Percentiles rank a stretch among this genome's conserved stretches.
These are phyloP conservation scores for Gila robusta DNA, from an alignment of 2,797 vertebrate genomes.

Conservation along the genomic window DNA sequence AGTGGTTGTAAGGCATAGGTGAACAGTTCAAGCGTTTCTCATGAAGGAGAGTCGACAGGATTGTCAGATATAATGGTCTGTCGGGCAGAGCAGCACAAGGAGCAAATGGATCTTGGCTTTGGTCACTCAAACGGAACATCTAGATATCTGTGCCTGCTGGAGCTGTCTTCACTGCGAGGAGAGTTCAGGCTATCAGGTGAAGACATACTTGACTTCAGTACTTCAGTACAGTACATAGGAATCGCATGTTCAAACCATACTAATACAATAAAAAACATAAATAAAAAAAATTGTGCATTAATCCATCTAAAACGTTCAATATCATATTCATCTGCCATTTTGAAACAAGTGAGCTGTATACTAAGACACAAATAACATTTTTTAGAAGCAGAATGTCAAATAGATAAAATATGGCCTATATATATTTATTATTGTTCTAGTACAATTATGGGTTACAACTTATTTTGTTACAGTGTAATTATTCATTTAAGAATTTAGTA, in stretches of 20 bases:
- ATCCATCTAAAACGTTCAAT: not conserved
- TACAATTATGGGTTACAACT: not conserved
- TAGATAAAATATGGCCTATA: not conserved
- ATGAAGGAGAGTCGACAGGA: not conserved
- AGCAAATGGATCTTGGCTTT: slow-evolving; percentile 14
- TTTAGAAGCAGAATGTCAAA: not conserved
- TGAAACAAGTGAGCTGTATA: not conserved
- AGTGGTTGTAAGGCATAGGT: not conserved
- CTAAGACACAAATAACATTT: not conserved
- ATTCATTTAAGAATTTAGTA: not conserved
- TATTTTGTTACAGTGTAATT: not conserved
- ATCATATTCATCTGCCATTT: not conserved
- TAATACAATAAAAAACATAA: not conserved
- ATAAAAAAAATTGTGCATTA: not conserved
- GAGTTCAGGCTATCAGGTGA: not conserved
- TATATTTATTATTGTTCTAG: not conserved
- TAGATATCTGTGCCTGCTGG: slow-evolving; percentile 43
- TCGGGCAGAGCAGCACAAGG: not conserved
- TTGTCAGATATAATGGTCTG: not conserved
- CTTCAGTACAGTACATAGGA: not conserved
- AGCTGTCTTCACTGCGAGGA: slow-evolving; percentile 46
- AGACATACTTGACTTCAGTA: not conserved
- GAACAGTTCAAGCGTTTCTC: not conserved
- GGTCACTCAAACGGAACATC: slow-evolving; percentile 20
- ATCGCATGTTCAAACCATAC: not conserved